Evolutionary conservation across 2,888 invertebrate genomes (phyloP).

Genomic region (Dasypogon diadema): DNA sequence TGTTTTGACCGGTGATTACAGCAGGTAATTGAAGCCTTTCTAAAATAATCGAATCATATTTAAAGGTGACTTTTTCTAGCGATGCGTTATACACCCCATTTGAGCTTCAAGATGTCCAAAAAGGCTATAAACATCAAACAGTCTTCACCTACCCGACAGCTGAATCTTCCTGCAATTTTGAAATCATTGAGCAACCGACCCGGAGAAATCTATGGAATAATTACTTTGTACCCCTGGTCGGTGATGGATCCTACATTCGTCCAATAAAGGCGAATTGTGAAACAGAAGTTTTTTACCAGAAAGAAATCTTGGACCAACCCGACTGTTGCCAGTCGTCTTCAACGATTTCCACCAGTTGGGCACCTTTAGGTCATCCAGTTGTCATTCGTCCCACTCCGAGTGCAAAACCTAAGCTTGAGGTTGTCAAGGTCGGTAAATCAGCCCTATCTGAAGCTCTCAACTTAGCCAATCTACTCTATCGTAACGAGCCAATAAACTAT

Average conservation of each 20-base stretch:
- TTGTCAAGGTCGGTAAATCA: background rate
- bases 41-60: no score
- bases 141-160: background rate
- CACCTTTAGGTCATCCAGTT: background rate
- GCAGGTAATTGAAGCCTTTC: no score
- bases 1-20: no score
- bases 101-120: background rate
- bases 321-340: background rate
- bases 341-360: background rate
- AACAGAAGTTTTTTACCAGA: conserved; percentile 12
- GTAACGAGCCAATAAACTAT: background rate
- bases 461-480: conserved; percentile 8
- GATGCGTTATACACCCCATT: no score
- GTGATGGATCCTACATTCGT: background rate
- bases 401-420: background rate
- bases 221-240: conserved; percentile 6
- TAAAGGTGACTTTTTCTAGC: no score
- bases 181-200: background rate
- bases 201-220: conserved; percentile 7
- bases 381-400: background rate
- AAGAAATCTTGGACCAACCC: background rate
- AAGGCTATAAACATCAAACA: background rate
- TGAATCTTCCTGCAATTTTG: background rate
- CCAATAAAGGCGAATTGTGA: conserved; percentile 18
- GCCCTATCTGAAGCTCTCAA: background rate